Evolutionary conservation across 2,113 vertebrate genomes (phyloP).

Genomic region (Rhinolophus sinicus): DNA sequence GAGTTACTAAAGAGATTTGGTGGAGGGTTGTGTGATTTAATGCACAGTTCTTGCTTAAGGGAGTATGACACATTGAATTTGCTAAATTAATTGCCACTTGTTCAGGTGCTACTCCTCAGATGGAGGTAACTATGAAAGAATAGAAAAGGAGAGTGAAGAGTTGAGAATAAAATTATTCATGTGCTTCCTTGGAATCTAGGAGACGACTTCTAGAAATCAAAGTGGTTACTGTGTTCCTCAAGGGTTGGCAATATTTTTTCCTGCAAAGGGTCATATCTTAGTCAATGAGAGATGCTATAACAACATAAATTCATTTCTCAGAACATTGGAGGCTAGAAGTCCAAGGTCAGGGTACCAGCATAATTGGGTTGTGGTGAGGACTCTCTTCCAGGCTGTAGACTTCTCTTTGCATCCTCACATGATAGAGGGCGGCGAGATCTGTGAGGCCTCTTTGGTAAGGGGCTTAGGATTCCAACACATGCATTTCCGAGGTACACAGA

Average conservation of each 20-base stretch:
- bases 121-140: background rate
- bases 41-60: background rate
- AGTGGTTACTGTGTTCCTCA: background rate
- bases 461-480: background rate
- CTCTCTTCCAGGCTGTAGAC: background rate
- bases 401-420: background rate
- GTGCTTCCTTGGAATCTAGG: background rate
- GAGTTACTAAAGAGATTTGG: background rate
- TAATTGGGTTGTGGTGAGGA: background rate
- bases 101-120: background rate
- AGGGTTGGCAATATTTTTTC: background rate
- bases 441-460: background rate
- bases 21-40: background rate
- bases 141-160: background rate
- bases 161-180: background rate
- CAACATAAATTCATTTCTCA: background rate
- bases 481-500: background rate
- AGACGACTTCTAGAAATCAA: background rate
- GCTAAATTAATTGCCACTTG: slow-evolving; percentile 15
- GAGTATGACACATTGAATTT: slow-evolving; percentile 16
- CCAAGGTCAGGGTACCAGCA: background rate
- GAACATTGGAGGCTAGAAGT: background rate
- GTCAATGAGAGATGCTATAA: background rate
- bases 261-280: background rate
- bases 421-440: background rate